Conservation (phyloP, 2,113 vertebrate species). For the Sinocyclocheilus anshuiensis region DNA sequence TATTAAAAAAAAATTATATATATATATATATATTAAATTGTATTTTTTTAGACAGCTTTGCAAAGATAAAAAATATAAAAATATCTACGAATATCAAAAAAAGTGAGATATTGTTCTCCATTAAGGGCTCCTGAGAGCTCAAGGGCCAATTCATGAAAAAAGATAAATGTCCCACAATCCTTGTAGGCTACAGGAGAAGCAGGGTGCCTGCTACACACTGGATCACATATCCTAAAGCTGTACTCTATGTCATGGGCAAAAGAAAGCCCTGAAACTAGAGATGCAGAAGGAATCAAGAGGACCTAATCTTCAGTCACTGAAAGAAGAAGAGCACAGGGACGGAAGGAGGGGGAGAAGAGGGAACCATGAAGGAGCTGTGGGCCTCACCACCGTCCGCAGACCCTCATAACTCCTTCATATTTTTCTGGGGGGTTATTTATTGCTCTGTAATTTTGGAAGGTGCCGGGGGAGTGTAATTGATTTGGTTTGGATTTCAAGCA, state of each 20-base stretch:
- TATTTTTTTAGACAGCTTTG: not conserved
- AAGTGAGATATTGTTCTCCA: not conserved
- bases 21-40: too few relatives aligned
- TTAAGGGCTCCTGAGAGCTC: not conserved
- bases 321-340: not conserved
- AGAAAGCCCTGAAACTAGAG: slow-evolving; percentile 55
- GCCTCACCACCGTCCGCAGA: slow-evolving; percentile 61
- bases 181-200: slow-evolving; percentile 38
- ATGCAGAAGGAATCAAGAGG: slow-evolving; percentile 20
- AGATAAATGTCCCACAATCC: slow-evolving; percentile 40
- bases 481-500: slow-evolving; percentile 75
- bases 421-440: slow-evolving; percentile 69
- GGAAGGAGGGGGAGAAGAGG: slow-evolving; percentile 32
- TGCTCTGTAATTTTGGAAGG: slow-evolving; percentile 71
- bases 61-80: not conserved
- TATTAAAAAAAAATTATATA: too few relatives aligned
- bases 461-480: slow-evolving; percentile 67
- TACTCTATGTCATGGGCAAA: slow-evolving; percentile 54
- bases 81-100: not conserved
- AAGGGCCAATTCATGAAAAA: slow-evolving; percentile 23
- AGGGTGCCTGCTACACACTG: slow-evolving; percentile 61
- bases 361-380: not conserved
- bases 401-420: slow-evolving; percentile 59
- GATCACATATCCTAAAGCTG: slow-evolving; percentile 67
- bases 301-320: slow-evolving; percentile 18